Base-by-base conservation (phyloP, 2,797 vertebrate species). In the Mormyrus proboscirostris region DNA sequence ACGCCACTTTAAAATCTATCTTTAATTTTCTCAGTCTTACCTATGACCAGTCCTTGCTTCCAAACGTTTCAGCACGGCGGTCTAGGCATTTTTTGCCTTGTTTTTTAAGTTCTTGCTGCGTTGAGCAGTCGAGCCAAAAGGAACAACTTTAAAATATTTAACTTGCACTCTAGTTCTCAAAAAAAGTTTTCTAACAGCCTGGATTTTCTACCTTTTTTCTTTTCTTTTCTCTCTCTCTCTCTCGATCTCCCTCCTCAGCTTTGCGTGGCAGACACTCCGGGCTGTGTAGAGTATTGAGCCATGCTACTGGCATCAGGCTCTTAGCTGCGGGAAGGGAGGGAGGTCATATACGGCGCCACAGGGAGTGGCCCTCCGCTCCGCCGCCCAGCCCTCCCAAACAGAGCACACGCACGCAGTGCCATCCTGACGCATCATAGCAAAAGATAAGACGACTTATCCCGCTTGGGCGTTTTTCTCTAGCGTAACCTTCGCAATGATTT, bases 51-150 rank as follows among this genome's bases (percentile, higher is more conserved):
- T 86, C 90, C 89, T 88, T 91, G 94, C 94, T 93, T 94, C 89
- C 90, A 92, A 94, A 93, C 93, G 91, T 91, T 94, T 95, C 57
- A 93, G 85, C 93, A 95, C 92, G 90, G 91, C 91, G 92, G 92
- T 94, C 91, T 93, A 94, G 95, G 96, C 96, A 97, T 97, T 95
- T 94, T 96, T 92, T 92, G 93, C 93, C 82, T 92, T 92, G n/a
- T 90, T 92, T 79, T 41, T 87, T 50, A 91, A 93, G 91, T 92
- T 91, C 90, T 91, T 93, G 92, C 2, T 84, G 55, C 9, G 76
- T 47, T 87, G 62, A 25, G 51, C 22, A 1, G 22, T 93, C 91
- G 88, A 93, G 92, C 94, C 94, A 94, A 91, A 94, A 25, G n/a
- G 25, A 41, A 57, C 83, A 62, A 88, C 50, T 55, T 62, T 57